Evolutionary conservation across 2,888 invertebrate species (phyloP), one percentile per base, ranked within the genome.

Genomic region (Coremacera marginata): DNA sequence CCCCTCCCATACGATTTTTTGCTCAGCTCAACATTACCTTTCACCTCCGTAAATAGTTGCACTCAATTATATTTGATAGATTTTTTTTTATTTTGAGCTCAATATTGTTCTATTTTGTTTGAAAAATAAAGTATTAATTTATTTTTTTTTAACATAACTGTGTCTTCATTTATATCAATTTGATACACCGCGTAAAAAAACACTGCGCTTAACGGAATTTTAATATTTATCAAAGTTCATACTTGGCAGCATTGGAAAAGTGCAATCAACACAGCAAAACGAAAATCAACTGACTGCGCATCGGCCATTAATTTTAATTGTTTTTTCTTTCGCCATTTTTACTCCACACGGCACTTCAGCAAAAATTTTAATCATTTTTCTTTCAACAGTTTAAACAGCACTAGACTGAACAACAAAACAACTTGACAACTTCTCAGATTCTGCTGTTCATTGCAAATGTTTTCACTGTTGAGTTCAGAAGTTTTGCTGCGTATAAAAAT

Each of bases 331-430:
- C 65, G 74, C 77, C 77, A 75, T 78, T 14, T 67, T 74, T 75
- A 27, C 49, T 77, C 22, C 77, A 71, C 77, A 78, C 77, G 77
- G 67, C 77, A 63, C 75, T 63, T 52, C 57, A 55, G 1, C 60
- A 60, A 2, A 62, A 2, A 16, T 49, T 3, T 65, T 31, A 14
- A 11, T 37, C 2, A 11, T 52, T 63, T 31, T 65, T 31, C 34
- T 63, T 57, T n/a, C 11, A 51, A 63, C 44, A 63, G 73, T 73
- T 73, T 73, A 16, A 73, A 31, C 11, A 63, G 31, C 27, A 73
- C 62, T 52, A 51, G 52, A 57, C 7, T 31, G 22, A 34, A 19
- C 25, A 68, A 62, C 19, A 73, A 73, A 16, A 52, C 8, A 72
- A 72, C 44, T 49, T 27, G 22, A 51, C 3, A 34, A 62, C 63